Evolutionary conservation across 2,797 vertebrate species (phyloP).

Genomic region (Anguilla megastoma): DNA sequence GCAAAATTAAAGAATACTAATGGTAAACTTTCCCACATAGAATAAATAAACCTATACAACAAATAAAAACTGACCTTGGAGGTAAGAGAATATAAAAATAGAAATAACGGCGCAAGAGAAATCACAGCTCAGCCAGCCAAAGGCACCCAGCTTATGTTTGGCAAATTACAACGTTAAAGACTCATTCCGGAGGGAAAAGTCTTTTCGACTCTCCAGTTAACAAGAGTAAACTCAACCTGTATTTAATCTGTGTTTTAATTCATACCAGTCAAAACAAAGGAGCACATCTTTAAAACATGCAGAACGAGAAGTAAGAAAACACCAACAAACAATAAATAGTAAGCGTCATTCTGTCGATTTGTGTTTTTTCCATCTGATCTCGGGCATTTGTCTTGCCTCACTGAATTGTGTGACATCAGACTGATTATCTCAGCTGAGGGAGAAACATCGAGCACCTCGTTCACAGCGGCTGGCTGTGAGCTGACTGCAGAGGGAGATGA

Average conservation of each 20-base stretch:
- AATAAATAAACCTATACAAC: background rate
- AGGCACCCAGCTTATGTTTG: background rate
- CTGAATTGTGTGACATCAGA: background rate
- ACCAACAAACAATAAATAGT: background rate
- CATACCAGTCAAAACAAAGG: background rate
- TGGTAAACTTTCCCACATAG: background rate
- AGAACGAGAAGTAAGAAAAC: background rate
- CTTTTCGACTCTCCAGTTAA: background rate
- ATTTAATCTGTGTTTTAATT: background rate
- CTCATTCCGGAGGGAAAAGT: background rate
- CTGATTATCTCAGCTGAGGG: background rate
- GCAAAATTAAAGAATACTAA: background rate
- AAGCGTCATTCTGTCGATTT: background rate
- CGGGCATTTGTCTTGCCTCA: background rate
- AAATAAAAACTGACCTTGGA: background rate
- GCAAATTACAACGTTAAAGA: background rate
- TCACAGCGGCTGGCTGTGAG: background rate
- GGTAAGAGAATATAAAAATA: constrained; percentile 6
- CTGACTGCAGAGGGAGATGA: background rate
- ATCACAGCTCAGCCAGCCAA: background rate
- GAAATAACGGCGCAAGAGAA: background rate
- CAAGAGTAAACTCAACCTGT: background rate
- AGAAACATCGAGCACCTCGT: background rate
- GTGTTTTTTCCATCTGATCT: background rate
- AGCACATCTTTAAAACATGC: background rate